Base-by-base conservation (phyloP, 2,888 invertebrate genomes). In the Rhogogaster chlorosoma region DNA sequence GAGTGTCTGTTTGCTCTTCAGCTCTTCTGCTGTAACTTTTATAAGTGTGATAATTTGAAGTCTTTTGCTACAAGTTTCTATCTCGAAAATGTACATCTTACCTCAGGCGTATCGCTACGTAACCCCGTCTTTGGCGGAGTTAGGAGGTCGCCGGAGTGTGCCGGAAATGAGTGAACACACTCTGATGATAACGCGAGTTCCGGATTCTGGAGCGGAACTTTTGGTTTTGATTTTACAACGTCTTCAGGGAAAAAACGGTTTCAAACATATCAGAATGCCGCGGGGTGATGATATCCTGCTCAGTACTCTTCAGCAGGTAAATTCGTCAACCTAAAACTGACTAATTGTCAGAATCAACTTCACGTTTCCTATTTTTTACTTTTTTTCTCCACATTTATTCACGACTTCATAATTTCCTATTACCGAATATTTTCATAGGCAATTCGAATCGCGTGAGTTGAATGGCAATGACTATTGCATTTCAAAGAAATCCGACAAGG, bases 141-240 rank as follows among this genome's bases (percentile, higher is more conserved):
- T 95, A 71, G 94, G 94, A 49, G 91, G 92, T 85, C 91, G 90
- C 26, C 91, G 90, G 67, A 88, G 87, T 82, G 93, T 94, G 90
- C 94, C 94, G 42, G 94, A 94, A 87, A 92, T 94, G 75, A 94
- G 94, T 89, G 93, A 93, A 82, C 93, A 95, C 89, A 93, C 95
- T 85, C 89, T 96, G 83, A 95, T 96, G 93, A 94, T 96, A 88
- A 96, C 96, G 87, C 93, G 95, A 67, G 94, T 96, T 18, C 95
- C 96, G 0, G 95, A 95, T 88, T 94, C 95, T 70, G 96, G 96
- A 18, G 94, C 95, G 5, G 95, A 95, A 90, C 93, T 95, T 88
- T 90, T 96, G 82, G 94, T 95, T n/a, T 91, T 95, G 86, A 92
- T 96, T 42, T 89, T 96, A 84, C 95, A 95, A 89, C 94, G 94